Conservation (phyloP, 2,797 vertebrate species). For the Coccyzus lansbergi region DNA sequence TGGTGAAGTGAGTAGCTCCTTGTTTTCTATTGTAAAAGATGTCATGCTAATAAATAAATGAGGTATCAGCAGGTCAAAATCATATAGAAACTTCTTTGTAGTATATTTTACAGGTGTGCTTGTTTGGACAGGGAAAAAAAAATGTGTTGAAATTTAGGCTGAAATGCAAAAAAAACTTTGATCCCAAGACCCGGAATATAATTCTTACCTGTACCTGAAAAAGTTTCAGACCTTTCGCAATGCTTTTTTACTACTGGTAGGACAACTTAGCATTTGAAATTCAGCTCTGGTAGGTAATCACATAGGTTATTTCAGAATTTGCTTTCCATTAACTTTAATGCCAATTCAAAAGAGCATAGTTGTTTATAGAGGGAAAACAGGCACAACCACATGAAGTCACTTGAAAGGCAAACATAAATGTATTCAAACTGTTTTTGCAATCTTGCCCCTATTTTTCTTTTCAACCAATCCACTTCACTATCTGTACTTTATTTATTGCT, state of each 20-base stretch:
- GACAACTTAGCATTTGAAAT: background rate
- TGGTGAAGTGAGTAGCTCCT: background rate
- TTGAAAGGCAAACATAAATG: background rate
- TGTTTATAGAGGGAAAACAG: conserved; percentile 4
- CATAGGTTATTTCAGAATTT: conserved; percentile 4
- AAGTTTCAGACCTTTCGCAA: background rate
- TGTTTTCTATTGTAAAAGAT: background rate
- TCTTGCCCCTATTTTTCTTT: background rate
- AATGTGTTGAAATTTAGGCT: background rate
- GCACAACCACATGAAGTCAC: background rate
- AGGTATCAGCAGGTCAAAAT: background rate
- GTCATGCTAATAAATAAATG: background rate
- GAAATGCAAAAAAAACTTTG: background rate
- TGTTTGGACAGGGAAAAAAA: background rate
- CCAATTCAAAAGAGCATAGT: background rate
- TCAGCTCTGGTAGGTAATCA: background rate
- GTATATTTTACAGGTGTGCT: background rate
- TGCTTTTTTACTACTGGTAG: background rate
- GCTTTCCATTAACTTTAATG: conserved; percentile 32
- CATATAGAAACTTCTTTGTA: background rate
- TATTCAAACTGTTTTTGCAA: background rate
- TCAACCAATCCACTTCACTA: background rate
- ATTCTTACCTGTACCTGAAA: background rate
- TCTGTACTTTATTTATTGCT: background rate
- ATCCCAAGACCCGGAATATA: background rate